Evolutionary conservation across 1,140 invertebrate species (phyloP).

Genomic region (Amyelois transitella): DNA sequence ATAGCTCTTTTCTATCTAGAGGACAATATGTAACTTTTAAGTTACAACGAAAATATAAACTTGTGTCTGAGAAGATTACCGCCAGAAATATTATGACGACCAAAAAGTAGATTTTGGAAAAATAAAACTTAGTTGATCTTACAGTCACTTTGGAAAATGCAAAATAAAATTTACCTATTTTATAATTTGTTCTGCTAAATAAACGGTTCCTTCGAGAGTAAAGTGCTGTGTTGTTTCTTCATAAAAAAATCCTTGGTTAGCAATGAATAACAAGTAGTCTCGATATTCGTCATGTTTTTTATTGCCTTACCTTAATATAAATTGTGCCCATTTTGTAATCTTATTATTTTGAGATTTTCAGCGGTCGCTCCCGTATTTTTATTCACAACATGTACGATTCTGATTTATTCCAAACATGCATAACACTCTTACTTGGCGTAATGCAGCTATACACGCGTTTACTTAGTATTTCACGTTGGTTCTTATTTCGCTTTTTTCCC

Average conservation of each 20-base stretch:
- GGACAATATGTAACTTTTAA: too few relatives aligned
- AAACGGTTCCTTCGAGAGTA: slow-evolving; percentile 4
- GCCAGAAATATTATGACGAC: too few relatives aligned
- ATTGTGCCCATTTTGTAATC: neutral
- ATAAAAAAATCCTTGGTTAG: too few relatives aligned
- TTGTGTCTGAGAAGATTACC: too few relatives aligned
- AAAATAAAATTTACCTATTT: neutral
- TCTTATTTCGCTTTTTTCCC: slow-evolving; percentile 19
- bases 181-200: neutral
- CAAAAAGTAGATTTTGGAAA: neutral
- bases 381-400: slow-evolving; percentile 7
- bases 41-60: too few relatives aligned
- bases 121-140: neutral
- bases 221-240: too few relatives aligned
- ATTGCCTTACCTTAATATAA: too few relatives aligned
- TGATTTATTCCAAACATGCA: slow-evolving; percentile 24
- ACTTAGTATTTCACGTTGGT: slow-evolving; percentile 20
- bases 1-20: too few relatives aligned
- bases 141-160: neutral
- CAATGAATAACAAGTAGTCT: too few relatives aligned
- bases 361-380: slow-evolving; percentile 2
- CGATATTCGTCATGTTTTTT: too few relatives aligned
- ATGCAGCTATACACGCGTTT: slow-evolving; percentile 11
- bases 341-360: neutral
- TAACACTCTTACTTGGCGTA: slow-evolving; percentile 18